Evolutionary conservation across 2,797 vertebrate genomes (phyloP), one percentile per base, ranked within the genome.

Genomic region (Stomatorhinus walkeri): DNA sequence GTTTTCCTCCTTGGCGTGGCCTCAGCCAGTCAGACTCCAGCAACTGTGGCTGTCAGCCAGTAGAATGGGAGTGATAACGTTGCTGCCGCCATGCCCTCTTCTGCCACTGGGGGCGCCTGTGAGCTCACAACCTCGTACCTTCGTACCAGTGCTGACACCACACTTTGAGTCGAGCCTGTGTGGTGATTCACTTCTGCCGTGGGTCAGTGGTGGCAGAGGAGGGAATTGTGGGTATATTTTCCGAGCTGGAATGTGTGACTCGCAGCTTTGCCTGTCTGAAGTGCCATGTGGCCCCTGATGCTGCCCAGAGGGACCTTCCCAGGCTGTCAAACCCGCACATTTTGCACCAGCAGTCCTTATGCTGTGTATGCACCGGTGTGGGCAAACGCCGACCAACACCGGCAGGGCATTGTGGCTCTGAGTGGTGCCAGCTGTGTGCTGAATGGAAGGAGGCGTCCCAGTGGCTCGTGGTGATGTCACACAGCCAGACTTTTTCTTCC

Each of bases 1-100:
- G 24, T 84, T 84, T 48, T 84, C 48, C 48, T 84, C n/a, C 81
- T 84, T 76, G 68, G 68, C 68, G 68, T 40, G 68, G 68, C 81
- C 22, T 22, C 81, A 84, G 81, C 81, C 81, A 84, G 43, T 46
- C 46, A 48, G 46, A 49, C 81, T 84, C 46, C 81, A 84, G 40
- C 43, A 24, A 24, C 43, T 24, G n/a, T 84, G 81, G 81, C 81
- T 84, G 16, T 46, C 81, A 28, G 81, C 40, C 81, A 84, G 46
- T 48, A 49, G n/a, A 36, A 14, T 12, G 28, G 10, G 32, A 76
- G 4, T 14, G 68, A 76, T 40, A 4, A 40, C 10, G 1, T 36
- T 14, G 68, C 68, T 19, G 68, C 3, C 4, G 10, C 68, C 68
- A 32, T 4, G 1, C 24, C 28, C 28, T 36, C 68, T 24, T 4